phyloP scores from a whole-genome alignment of 2,797 vertebrate genomes.

The Morelia viridis region DNA sequence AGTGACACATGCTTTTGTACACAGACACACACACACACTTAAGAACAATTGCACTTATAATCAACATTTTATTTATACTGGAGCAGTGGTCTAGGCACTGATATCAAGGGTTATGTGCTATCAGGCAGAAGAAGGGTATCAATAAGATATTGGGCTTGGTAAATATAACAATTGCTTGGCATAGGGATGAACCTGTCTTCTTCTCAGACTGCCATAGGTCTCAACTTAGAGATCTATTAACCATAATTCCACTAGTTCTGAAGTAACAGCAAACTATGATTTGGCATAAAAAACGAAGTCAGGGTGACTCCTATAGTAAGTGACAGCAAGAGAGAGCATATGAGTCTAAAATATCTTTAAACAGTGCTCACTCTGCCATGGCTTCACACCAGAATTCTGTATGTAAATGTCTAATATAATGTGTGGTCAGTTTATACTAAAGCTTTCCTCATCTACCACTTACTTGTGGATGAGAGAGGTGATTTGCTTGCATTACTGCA shows the following conservation, averaged over 20 bases:
- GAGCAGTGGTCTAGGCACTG: background rate
- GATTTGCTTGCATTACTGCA: too few species aligned
- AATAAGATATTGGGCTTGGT: background rate
- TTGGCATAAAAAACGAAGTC: background rate
- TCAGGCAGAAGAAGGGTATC: background rate
- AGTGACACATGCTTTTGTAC: background rate
- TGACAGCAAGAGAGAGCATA: background rate
- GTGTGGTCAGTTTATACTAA: too few species aligned
- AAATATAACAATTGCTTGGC: background rate
- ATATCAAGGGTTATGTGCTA: background rate
- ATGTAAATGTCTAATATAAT: too few species aligned
- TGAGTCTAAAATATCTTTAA: background rate
- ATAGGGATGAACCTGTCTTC: background rate
- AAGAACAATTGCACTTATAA: background rate
- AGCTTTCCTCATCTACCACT: too few species aligned
- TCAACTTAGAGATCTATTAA: too few species aligned
- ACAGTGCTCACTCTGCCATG: too few species aligned
- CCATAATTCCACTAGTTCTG: background rate
- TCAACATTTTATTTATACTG: background rate
- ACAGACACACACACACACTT: background rate
- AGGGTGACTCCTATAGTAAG: background rate
- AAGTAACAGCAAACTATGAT: background rate
- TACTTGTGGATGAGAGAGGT: too few species aligned
- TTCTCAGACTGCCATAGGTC: background rate
- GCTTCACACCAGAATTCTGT: too few species aligned